Base-by-base conservation (phyloP, 30 jellyfish, hydroid and myxozoan species). In the Aurelia sp. region DNA sequence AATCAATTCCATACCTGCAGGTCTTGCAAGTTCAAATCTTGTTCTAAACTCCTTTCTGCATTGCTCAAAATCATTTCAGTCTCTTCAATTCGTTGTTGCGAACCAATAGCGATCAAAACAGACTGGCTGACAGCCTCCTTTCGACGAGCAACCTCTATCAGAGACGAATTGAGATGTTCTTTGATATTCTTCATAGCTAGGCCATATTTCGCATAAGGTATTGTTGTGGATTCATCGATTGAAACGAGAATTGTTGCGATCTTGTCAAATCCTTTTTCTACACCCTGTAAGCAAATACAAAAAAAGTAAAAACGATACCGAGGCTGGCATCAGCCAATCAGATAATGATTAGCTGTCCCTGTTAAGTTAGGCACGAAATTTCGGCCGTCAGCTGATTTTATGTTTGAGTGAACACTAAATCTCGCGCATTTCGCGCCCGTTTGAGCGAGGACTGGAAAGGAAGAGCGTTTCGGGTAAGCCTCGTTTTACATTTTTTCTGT, bases 161-260 rank as follows among this genome's bases (percentile, higher is more conserved):
- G 55, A 15, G 88, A 76, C 16, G 93, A 84, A 18, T 38, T 55
- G 22, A 69, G 88, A 24, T 72, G 93, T 59, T 72, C 88, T 51
- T 84, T 74, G 50, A 84, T 84, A 72, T 67, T 73, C 48, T 47
- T 61, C 35, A 84, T 53, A 3, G 93, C 82, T 40, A 68, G 82
- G 68, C 88, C 93, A 72, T 71, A 84, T 41, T 74, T 74, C 19
- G 58, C 58, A 53, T 72, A 3, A 13, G 67, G 76, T 11, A 84
- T 20, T 11, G 31, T 35, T n/a, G 92, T 65, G 61, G 31, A 44
- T 41, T 48, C 68, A 55, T 84, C 87, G 64, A 84, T 59, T 55
- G 93, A 72, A 17, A 83, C n/a, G n/a, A 72, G 57, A 24, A 44
- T 44, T 44, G 55, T 9, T 9, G 3, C 15, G 20, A 84, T 73